Conservation (phyloP, 2,888 invertebrate genomes). For the Sarcophaga subvicina region DNA sequence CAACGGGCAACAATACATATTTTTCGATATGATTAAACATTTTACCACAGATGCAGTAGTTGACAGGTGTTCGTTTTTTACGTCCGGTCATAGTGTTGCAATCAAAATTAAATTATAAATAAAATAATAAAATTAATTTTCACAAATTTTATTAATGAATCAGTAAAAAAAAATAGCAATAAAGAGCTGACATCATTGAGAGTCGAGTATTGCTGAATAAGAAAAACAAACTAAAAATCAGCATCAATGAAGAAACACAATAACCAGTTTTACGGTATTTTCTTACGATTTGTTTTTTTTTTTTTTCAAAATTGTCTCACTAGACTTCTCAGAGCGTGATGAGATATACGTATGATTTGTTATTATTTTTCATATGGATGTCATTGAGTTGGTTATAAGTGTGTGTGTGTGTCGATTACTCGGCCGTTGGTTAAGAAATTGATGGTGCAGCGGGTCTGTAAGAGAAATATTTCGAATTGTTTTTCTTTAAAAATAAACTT, state of each 20-base stretch:
- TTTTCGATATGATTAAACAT: too few relatives aligned
- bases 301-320: conserved; percentile 55
- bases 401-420: conserved; percentile 22
- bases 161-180: too few relatives aligned
- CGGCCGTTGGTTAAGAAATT: background rate
- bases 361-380: conserved; percentile 48
- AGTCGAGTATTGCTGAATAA: background rate
- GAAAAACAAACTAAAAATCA: conserved; percentile 8
- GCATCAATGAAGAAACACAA: conserved; percentile 51
- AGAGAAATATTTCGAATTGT: conserved; percentile 33
- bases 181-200: background rate
- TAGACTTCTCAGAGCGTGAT: conserved; percentile 43
- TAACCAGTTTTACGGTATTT: conserved; percentile 58
- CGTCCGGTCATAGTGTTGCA: too few relatives aligned
- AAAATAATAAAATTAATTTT: too few relatives aligned
- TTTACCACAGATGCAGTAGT: too few relatives aligned
- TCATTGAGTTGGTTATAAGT: conserved; percentile 35
- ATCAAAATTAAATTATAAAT: too few relatives aligned
- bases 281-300: conserved; percentile 4
- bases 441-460: conserved; percentile 3
- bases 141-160: too few relatives aligned
- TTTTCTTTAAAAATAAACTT: conserved; percentile 46
- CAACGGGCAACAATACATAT: too few relatives aligned
- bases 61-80: too few relatives aligned
- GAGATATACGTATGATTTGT: conserved; percentile 35